A percentile compares a stretch with the other conserved stretches of the same genome.
These are phyloP conservation scores for Anthoptus insignis DNA, from an alignment of 2,888 invertebrate species.

Conservation along the genomic window DNA sequence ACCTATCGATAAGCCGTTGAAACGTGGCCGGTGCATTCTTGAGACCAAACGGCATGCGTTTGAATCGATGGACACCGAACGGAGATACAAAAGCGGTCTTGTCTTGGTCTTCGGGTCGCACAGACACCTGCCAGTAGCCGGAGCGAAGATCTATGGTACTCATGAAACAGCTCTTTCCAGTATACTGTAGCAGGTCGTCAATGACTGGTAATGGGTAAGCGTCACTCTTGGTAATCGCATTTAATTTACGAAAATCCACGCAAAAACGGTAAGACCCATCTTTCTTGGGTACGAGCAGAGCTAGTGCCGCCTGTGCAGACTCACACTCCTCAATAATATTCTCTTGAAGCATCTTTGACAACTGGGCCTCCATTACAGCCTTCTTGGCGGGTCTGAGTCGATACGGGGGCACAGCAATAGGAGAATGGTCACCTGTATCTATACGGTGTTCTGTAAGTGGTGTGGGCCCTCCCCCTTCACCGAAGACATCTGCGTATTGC, in stretches of 20 bases:
- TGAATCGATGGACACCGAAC: conserved; percentile 53
- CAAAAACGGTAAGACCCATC: not conserved
- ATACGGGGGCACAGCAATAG: not conserved
- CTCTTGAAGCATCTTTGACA: not conserved
- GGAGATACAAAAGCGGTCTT: conserved; percentile 53
- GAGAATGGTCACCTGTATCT: not conserved
- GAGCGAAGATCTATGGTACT: conserved; percentile 57
- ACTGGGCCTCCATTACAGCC: not conserved
- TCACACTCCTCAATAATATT: not conserved
- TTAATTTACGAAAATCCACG: not conserved
- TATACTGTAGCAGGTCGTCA: conserved; percentile 58
- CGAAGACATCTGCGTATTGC: not conserved
- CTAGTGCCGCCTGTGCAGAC: not conserved
- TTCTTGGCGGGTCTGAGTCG: not conserved
- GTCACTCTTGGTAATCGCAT: conserved; percentile 16
- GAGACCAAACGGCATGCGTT: conserved; percentile 57
- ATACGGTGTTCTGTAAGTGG: not conserved
- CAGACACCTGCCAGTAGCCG: conserved; percentile 58
- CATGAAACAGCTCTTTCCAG: conserved; percentile 50
- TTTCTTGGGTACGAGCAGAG: not conserved
- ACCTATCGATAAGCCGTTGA: conserved; percentile 45
- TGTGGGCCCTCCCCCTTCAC: conserved; percentile 3
- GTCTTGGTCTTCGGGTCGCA: conserved; percentile 40
- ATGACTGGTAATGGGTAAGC: conserved; percentile 60
- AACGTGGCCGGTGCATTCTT: conserved; percentile 57